A percentile compares a stretch with the other conserved stretches of the same genome.
Evolutionary conservation across 1,140 invertebrate species (phyloP).

Genomic region (Lucilia cuprina): DNA sequence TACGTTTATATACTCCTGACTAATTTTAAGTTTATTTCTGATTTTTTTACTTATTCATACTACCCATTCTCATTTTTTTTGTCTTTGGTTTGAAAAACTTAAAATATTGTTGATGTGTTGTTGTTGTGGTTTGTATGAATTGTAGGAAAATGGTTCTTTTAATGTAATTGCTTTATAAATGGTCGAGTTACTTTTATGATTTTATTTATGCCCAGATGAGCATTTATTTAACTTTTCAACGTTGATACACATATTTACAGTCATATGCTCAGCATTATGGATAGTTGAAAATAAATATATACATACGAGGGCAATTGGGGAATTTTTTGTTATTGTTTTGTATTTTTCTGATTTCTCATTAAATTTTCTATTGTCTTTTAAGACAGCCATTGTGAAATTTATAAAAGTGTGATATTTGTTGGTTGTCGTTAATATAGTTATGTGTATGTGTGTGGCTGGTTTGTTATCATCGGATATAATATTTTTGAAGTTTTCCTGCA

Average conservation of each 20-base stretch:
- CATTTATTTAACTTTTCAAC: slow-evolving; percentile 13
- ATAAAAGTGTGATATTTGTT: too few relatives aligned
- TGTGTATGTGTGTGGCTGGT: background rate
- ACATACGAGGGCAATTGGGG: too few relatives aligned
- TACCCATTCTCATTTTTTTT: background rate
- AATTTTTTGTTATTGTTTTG: too few relatives aligned
- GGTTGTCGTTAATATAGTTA: background rate
- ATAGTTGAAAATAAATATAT: background rate
- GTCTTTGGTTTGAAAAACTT: background rate
- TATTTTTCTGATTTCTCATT: too few relatives aligned
- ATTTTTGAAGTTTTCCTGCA: background rate
- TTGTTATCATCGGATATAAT: background rate
- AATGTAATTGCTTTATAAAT: slow-evolving; percentile 28
- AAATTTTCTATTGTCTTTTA: background rate
- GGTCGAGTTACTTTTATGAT: slow-evolving; percentile 28
- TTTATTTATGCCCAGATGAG: slow-evolving; percentile 28
- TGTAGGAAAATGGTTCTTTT: background rate
- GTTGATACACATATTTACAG: background rate
- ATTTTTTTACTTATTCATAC: background rate
- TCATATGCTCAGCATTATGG: background rate
- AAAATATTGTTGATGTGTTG: background rate
- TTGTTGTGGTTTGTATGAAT: background rate
- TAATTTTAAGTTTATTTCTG: background rate
- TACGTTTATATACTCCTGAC: background rate
- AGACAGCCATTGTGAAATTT: background rate